Base-by-base conservation (phyloP, 2,888 invertebrate species). In the Theristus sp. region DNA sequence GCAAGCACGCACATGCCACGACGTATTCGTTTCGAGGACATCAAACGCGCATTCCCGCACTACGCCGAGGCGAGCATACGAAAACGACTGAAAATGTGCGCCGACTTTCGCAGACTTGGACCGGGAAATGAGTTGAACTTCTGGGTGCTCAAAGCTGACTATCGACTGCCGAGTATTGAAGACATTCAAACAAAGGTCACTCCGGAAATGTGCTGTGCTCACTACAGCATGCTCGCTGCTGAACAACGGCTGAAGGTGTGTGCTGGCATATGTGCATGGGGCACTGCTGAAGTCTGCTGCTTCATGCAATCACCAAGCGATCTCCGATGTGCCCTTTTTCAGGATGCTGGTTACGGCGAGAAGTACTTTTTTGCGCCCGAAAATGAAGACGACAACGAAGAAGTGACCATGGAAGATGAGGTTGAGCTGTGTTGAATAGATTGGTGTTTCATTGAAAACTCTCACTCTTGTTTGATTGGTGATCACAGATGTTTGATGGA, bases 101-200 rank as follows among this genome's bases (percentile, higher is more conserved):
- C 98, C 0, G 96, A 98, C 75, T 96, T 98, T 75, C 94, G 94
- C 75, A 81, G 98, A 72, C 93, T 94, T 13, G 94, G 55, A 17
- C 22, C 20, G 20, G 6, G 28, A 61, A 13, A 47, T 59, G 1
- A 64, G 58, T 60, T 59, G 46, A 1, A 28, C 30, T 65, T 61
- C 25, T 75, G 77, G 78, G 75, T 77, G 31, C 66, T 78, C 58
- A 75, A 76, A 65, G 71, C 74, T 2, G 78, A 79, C 62, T 78
- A 78, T 68, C 72, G 96, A 1, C 78, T 99, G 57, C 98, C 98
- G 0, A 88, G 89, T 0, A 94, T 98, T 75, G 96, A 98, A 74
- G 98, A 99, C 78, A 90, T 99, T 67, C 81, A 94, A 31, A 87
- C 90, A 0, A 91, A 96, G 90, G 93, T 99, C 0, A 91, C 93